A percentile compares a stretch with the other conserved stretches of the same genome.
Evolutionary conservation across 2,888 invertebrate genomes (phyloP).

Genomic region (Vanessa cardui): DNA sequence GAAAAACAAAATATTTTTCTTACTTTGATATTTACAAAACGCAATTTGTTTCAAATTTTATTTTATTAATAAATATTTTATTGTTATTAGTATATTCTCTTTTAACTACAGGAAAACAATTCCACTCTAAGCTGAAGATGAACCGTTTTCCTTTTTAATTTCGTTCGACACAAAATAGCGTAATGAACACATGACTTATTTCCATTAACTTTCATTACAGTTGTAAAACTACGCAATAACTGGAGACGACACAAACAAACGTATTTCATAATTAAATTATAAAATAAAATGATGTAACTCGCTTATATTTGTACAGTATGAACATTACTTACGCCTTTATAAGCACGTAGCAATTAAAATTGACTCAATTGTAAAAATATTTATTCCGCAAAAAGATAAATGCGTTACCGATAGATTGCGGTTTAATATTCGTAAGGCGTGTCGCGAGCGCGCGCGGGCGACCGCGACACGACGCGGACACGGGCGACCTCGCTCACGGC

Average conservation of each 20-base stretch:
- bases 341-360: constrained; percentile 10
- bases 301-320: not conserved
- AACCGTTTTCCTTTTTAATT: no score
- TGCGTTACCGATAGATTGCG: constrained; percentile 14
- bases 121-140: no score
- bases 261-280: no score
- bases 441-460: constrained; percentile 23
- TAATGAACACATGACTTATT: not conserved
- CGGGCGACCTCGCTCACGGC: not conserved
- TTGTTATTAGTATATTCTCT: no score
- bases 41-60: not conserved
- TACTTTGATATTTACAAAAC: not conserved
- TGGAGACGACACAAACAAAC: no score
- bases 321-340: not conserved
- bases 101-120: no score
- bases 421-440: constrained; percentile 28
- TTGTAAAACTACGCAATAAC: not conserved
- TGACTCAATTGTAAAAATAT: constrained; percentile 16
- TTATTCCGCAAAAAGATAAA: constrained; percentile 6
- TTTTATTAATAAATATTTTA: no score
- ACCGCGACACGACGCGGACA: constrained; percentile 22
- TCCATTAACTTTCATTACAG: not conserved
- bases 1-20: no score
- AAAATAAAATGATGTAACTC: no score
- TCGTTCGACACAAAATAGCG: no score